These are phyloP conservation scores for Lasioglossum lativentre DNA, from an alignment of 2,888 invertebrate species.

Conservation along the genomic window DNA sequence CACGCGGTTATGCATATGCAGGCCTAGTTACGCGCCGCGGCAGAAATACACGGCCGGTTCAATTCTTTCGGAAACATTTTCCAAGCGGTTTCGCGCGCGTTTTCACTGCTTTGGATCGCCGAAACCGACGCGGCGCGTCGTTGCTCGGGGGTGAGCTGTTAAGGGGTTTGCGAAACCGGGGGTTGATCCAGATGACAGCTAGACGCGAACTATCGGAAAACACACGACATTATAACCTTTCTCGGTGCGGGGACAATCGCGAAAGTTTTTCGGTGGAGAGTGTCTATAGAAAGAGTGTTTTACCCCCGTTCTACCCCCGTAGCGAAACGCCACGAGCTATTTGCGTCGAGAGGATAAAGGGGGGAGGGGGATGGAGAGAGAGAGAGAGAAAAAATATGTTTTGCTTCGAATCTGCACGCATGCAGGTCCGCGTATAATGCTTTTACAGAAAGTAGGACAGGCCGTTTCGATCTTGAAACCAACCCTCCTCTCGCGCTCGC, in stretches of 20 bases:
- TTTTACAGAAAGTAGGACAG: slow-evolving; percentile 64
- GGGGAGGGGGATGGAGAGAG: not conserved
- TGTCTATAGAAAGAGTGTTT: not conserved
- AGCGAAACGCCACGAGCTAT: slow-evolving; percentile 37
- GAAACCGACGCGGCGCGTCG: not conserved
- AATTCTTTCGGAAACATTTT: slow-evolving; percentile 47
- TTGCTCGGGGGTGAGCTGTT: not conserved
- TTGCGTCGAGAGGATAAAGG: not conserved
- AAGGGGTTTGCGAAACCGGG: not conserved
- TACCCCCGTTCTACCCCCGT: not conserved
- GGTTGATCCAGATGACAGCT: slow-evolving; percentile 37
- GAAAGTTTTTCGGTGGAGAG: not conserved
- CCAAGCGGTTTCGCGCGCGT: not conserved
- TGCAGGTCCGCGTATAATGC: slow-evolving; percentile 56
- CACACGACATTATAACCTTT: not conserved
- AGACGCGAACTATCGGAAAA: slow-evolving; percentile 22
- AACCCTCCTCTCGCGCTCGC: slow-evolving; percentile 22
- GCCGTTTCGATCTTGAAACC: slow-evolving; percentile 63
- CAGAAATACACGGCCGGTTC: not conserved
- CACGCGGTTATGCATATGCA: slow-evolving; percentile 46
- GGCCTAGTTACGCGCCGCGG: slow-evolving; percentile 25
- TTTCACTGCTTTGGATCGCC: slow-evolving; percentile 14
- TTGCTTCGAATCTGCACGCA: slow-evolving; percentile 62
- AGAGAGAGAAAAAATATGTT: slow-evolving; percentile 43
- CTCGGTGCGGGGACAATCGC: slow-evolving; percentile 13